These are phyloP conservation scores for Aurelia aurita DNA, from an alignment of 30 jellyfish, hydroid and myxozoan species.

Conservation along the genomic window DNA sequence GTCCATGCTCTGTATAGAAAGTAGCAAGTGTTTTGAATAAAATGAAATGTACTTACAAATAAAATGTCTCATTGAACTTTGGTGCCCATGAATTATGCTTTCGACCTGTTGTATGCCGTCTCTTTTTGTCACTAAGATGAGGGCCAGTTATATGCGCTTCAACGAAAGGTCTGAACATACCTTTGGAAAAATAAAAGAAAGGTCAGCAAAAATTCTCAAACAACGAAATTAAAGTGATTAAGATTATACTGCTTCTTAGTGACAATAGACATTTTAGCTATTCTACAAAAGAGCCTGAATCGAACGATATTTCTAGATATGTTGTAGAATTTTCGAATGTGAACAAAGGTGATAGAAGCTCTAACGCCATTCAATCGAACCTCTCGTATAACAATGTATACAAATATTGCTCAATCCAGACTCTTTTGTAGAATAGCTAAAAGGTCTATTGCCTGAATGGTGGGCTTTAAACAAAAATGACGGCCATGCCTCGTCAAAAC, in stretches of 20 bases:
- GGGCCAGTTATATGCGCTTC: constrained; percentile 94
- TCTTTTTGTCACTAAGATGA: constrained; percentile 85
- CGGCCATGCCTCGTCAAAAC: no score
- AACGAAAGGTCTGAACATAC: constrained; percentile 92
- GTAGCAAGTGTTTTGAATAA: background rate
- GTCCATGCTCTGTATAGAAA: background rate
- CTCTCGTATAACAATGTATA: no score
- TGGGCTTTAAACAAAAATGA: no score
- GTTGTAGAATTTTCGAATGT: no score
- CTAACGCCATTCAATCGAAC: no score
- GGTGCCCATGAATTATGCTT: constrained; percentile 91
- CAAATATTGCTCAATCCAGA: no score
- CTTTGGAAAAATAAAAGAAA: constrained; percentile 22
- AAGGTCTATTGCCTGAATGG: no score
- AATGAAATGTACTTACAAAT: constrained; percentile 73
- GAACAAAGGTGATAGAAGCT: no score
- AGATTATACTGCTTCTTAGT: background rate
- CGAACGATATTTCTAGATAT: no score
- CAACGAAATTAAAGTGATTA: background rate
- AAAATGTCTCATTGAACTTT: constrained; percentile 82
- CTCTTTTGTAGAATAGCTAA: no score
- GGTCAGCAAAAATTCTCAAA: background rate
- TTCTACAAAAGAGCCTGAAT: no score
- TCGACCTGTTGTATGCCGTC: constrained; percentile 79
- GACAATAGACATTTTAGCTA: no score